These are phyloP conservation scores for Elephas maximus DNA, from an alignment of 2,113 vertebrate species.

Conservation along the genomic window DNA sequence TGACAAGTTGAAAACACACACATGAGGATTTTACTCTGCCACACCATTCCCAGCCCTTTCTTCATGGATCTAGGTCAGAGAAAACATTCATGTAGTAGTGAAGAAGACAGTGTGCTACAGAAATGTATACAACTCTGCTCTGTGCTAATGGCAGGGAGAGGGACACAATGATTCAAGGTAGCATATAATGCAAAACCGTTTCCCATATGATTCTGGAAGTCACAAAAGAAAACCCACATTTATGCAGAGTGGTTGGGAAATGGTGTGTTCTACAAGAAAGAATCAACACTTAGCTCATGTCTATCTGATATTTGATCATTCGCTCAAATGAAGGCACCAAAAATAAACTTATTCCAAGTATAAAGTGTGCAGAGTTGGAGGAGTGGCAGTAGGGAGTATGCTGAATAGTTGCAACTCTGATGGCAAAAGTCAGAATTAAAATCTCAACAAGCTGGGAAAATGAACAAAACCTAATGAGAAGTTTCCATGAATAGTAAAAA, in stretches of 20 bases:
- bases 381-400: rapidly evolving
- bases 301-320: slow-evolving; percentile 4
- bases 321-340: neutral
- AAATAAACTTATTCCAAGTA: neutral
- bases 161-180: neutral
- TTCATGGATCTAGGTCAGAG: neutral
- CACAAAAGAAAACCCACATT: neutral
- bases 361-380: neutral
- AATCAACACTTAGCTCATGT: neutral
- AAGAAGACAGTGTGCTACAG: neutral
- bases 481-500: neutral
- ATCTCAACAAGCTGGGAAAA: neutral
- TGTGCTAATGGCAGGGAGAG: neutral
- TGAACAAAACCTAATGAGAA: neutral
- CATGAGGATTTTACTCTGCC: neutral
- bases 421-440: neutral
- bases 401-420: neutral
- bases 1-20: neutral
- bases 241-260: slow-evolving; percentile 4
- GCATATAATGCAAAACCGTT: neutral
- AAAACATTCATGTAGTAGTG: neutral
- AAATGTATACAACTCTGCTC: neutral
- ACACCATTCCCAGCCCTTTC: neutral
- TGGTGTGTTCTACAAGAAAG: neutral
- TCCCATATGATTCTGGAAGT: neutral